Evolutionary conservation across 2,113 vertebrate genomes (phyloP), one percentile per base, ranked within the genome.

Genomic region (Tylochromis polylepis): DNA sequence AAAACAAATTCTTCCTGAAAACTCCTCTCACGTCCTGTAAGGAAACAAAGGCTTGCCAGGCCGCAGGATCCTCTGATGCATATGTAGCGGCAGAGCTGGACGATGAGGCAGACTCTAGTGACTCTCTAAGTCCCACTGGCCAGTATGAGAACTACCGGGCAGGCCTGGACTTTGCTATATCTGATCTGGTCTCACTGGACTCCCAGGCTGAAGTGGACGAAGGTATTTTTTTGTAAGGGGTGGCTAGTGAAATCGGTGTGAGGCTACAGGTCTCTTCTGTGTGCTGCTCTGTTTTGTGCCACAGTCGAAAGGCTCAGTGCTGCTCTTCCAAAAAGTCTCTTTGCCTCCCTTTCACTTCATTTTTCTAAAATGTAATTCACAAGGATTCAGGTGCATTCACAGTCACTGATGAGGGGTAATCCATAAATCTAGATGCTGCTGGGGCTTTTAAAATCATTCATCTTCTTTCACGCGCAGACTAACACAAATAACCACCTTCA

Each of bases 141-240:
- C 90, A 89, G 81, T 94, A 89, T 43, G 83, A 90, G 72, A 91
- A 56, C 86, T 82, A 78, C 77, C 72, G 41, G 77, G 95, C 92
- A 1, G 93, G 94, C 24, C 91, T 95, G 93, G 93, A 95, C 86
- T 87, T 7, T 91, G 95, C 94, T 86, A 94, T 95, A 84, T 94
- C 53, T 90, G 93, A 93, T 79, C 93, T 95, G 90, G 94, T 95
- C 87, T 96, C 95, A 60, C 92, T 93, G 96, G 97, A 97, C 91
- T 97, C 96, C 77, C 89, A 97, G 92, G 92, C 97, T 93, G 96
- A 98, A 95, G 87, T 97, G 95, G 87, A 94, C 79, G 94, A 97
- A 98, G 98, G 98, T 98, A 98, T 94, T 94, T 85, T 91, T 70
- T 18, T 56, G 65, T 65, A 78, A 92, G 83, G 88, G 86, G 79